Conservation (phyloP, 2,888 invertebrate species). For the Callinectes sapidus region DNA sequence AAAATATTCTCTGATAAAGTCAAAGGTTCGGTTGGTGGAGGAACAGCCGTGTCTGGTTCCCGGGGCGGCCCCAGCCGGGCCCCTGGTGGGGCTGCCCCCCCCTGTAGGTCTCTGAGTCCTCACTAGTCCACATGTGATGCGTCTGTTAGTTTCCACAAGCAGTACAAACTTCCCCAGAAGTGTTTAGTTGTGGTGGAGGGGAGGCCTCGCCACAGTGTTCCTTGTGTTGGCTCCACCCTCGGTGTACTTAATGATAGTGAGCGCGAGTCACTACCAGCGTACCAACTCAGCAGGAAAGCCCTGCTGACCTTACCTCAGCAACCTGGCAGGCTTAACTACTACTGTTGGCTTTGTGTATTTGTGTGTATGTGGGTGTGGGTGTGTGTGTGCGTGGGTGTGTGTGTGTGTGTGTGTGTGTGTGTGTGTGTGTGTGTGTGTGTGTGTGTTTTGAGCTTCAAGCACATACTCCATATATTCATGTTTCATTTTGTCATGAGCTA, state of each 20-base stretch:
- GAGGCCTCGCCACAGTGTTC: slow-evolving; percentile 34
- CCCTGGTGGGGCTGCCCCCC: slow-evolving; percentile 33
- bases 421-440: slow-evolving; percentile 15
- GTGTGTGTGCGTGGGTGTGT: not conserved
- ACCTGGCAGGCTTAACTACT: slow-evolving; percentile 34
- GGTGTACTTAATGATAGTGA: slow-evolving; percentile 37
- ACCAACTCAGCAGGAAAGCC: slow-evolving; percentile 26
- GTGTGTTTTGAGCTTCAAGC: not conserved
- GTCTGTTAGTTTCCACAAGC: slow-evolving; percentile 71
- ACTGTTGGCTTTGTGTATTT: slow-evolving; percentile 32
- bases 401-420: not conserved
- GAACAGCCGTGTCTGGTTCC: slow-evolving; percentile 66
- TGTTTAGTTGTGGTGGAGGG: slow-evolving; percentile 61
- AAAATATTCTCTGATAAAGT: slow-evolving; percentile 60
- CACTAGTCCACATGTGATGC: slow-evolving; percentile 72
- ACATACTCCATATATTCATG: slow-evolving; percentile 28
- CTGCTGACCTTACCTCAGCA: slow-evolving; percentile 39
- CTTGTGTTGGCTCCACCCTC: slow-evolving; percentile 37
- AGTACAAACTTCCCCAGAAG: slow-evolving; percentile 71
- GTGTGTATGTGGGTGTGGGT: not conserved
- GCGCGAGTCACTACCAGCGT: slow-evolving; percentile 31
- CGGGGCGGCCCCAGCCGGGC: slow-evolving; percentile 38
- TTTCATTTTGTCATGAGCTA: not conserved
- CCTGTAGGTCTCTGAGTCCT: slow-evolving; percentile 56
- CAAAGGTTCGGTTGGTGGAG: slow-evolving; percentile 56